Percentiles rank a stretch among this genome's conserved stretches.
These are phyloP conservation scores for Molorchus minor DNA, from an alignment of 2,888 invertebrate species.

Conservation along the genomic window DNA sequence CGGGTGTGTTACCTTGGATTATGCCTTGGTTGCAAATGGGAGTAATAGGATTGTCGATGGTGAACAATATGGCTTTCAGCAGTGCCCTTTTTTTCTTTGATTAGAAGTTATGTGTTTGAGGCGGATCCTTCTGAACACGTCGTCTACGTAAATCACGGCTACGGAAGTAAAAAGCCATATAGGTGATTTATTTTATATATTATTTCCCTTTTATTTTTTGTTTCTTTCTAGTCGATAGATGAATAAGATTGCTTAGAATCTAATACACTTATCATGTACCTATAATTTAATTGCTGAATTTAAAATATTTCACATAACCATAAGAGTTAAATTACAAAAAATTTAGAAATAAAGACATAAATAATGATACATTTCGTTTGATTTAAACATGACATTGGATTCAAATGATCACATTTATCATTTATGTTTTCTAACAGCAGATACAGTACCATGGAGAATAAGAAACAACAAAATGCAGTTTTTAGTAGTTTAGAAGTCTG, in stretches of 20 bases:
- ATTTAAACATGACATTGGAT: no score
- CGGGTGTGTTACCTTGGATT: constrained; percentile 74
- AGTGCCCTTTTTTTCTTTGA: constrained; percentile 68
- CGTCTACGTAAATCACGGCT: constrained; percentile 69
- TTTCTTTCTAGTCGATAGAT: constrained; percentile 13
- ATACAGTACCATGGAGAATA: no score
- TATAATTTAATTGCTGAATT: no score
- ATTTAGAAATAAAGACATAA: no score
- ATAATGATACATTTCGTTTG: no score
- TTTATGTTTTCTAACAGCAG: no score
- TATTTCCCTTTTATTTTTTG: neutral
- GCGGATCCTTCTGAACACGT: constrained; percentile 65
- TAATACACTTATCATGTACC: no score
- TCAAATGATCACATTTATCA: no score
- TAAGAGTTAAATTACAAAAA: no score
- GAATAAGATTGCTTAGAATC: neutral
- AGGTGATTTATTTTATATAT: neutral
- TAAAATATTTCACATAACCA: no score
- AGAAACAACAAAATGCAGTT: no score
- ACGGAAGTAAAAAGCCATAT: constrained; percentile 58
- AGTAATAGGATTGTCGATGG: constrained; percentile 68
- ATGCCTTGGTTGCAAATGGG: constrained; percentile 75
- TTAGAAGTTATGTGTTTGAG: constrained; percentile 70
- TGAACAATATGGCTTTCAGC: constrained; percentile 74
- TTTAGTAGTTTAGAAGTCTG: no score